A percentile compares a stretch with the other conserved stretches of the same genome.
phyloP scores from a whole-genome alignment of 2,113 vertebrate species.

The Penelope pileata region DNA sequence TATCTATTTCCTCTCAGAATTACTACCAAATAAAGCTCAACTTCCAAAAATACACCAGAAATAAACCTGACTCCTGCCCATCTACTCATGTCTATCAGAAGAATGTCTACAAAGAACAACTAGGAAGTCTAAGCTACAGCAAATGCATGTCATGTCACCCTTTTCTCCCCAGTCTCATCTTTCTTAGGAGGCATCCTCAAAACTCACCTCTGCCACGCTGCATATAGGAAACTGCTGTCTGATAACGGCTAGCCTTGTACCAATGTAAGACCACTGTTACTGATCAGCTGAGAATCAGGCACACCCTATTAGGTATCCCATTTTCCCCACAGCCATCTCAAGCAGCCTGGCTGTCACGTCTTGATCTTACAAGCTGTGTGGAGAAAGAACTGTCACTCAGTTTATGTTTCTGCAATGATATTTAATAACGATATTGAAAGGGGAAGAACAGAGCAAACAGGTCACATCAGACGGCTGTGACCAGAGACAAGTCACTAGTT shows the following conservation, averaged over 20 bases:
- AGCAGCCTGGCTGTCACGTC: not conserved
- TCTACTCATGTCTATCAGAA: not conserved
- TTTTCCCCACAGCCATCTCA: not conserved
- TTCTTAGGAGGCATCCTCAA: not conserved
- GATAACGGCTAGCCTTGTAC: not conserved
- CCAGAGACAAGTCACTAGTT: not conserved
- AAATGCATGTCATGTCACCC: not conserved
- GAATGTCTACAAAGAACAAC: not conserved
- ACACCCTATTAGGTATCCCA: not conserved
- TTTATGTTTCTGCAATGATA: not conserved
- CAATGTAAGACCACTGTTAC: not conserved
- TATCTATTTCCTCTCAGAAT: not conserved
- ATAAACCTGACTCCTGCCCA: not conserved
- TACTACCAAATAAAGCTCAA: not conserved
- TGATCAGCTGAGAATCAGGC: not conserved
- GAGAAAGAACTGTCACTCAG: not conserved
- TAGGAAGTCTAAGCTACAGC: not conserved
- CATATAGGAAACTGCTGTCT: not conserved
- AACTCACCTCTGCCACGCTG: not conserved
- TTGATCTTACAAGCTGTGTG: not conserved
- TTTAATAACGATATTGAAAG: not conserved
- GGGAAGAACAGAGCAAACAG: not conserved
- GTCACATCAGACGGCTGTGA: not conserved
- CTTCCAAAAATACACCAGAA: not conserved
- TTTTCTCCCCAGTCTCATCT: accelerated